Evolutionary conservation across 2,797 vertebrate genomes (phyloP).

Genomic region (Onychomys arenicola): DNA sequence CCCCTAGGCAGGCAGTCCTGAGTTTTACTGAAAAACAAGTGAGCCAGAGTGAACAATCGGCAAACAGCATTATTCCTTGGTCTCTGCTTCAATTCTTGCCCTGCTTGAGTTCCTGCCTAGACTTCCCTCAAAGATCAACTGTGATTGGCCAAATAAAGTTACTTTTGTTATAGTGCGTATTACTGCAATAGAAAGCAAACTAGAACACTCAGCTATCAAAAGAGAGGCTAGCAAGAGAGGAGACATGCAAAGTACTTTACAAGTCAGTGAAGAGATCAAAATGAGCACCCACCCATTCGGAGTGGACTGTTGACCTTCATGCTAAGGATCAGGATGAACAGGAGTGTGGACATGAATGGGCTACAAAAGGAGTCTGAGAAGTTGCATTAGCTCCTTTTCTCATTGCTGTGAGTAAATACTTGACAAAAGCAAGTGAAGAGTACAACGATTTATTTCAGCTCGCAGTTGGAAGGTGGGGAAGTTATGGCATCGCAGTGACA

Average conservation of each 20-base stretch:
- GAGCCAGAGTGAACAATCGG: not conserved
- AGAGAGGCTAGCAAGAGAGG: not conserved
- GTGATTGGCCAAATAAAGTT: not conserved
- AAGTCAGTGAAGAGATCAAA: not conserved
- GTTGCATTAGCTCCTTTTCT: not conserved
- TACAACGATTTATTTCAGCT: not conserved
- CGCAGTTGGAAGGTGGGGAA: not conserved
- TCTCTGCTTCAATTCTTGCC: not conserved
- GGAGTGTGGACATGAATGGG: not conserved
- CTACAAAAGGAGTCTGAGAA: not conserved
- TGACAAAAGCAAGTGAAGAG: not conserved
- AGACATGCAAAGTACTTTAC: not conserved
- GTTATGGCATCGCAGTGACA: too few relatives aligned
- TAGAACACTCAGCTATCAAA: not conserved
- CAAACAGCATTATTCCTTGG: not conserved
- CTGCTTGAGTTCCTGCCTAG: not conserved
- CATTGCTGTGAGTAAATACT: not conserved
- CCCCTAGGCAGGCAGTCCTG: not conserved
- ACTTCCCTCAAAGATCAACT: not conserved
- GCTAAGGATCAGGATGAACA: too few relatives aligned
- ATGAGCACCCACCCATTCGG: not conserved
- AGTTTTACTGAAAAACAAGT: not conserved
- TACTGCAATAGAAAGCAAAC: not conserved
- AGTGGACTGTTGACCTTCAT: not conserved
- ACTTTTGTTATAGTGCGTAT: not conserved